Percentiles rank a stretch among this genome's conserved stretches.
These are phyloP conservation scores for Drosophila neotestacea DNA, from an alignment of 2,888 invertebrate genomes.

Conservation along the genomic window DNA sequence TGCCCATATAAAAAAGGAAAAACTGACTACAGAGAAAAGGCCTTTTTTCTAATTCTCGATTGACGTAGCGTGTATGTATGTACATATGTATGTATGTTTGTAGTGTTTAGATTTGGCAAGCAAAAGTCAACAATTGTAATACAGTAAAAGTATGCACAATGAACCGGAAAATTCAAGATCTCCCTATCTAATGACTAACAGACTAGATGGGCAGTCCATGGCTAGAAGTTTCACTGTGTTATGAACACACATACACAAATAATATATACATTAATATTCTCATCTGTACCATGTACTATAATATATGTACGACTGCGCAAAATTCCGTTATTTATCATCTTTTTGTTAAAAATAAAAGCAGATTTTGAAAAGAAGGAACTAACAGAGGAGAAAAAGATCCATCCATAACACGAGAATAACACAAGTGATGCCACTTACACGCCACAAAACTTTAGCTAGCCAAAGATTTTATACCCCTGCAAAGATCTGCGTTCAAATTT, in stretches of 20 bases:
- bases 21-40: constrained; percentile 30
- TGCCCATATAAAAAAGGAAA: constrained; percentile 49
- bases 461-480: too few relatives aligned
- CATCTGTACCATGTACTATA: constrained; percentile 54
- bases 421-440: not conserved
- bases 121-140: constrained; percentile 1
- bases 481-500: too few relatives aligned
- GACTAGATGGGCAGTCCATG: constrained; percentile 1
- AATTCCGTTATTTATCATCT: constrained; percentile 71
- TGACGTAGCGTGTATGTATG: constrained; percentile 7
- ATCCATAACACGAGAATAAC: constrained; percentile 8
- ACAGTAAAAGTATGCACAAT: constrained; percentile 1
- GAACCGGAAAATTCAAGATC: constrained; percentile 7
- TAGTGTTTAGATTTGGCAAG: constrained; percentile 23
- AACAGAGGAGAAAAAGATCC: constrained; percentile 14
- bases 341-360: constrained; percentile 72
- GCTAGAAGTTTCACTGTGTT: constrained; percentile 55
- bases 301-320: constrained; percentile 64
- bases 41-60: constrained; percentile 7
- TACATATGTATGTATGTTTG: not conserved
- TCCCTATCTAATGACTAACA: not conserved
- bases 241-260: constrained; percentile 19
- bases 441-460: too few relatives aligned
- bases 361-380: constrained; percentile 67
- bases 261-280: constrained; percentile 28